Percentiles rank a stretch among this genome's conserved stretches.
phyloP scores from a whole-genome alignment of 2,113 vertebrate species.

The Neodontobutis hainanensis region DNA sequence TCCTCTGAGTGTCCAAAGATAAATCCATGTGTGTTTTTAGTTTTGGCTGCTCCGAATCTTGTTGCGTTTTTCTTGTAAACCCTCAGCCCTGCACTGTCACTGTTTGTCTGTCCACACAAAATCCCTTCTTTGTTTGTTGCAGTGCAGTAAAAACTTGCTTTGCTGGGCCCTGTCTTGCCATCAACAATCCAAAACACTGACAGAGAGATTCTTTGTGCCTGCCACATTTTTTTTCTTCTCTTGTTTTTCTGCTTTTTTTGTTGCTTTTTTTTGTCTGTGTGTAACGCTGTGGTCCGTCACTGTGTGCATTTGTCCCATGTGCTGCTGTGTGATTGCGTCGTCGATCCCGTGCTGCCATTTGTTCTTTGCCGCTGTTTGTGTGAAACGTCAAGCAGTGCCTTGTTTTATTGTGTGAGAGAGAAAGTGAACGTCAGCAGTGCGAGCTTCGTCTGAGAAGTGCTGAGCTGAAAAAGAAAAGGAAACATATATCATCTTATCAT shows the following conservation, averaged over 20 bases:
- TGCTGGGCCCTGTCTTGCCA: constrained; percentile 49
- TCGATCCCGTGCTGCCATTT: constrained; percentile 32
- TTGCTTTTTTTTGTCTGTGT: no score
- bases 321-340: constrained; percentile 34
- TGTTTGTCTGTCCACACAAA: constrained; percentile 2
- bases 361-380: constrained; percentile 37
- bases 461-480: neutral
- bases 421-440: constrained; percentile 9
- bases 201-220: constrained; percentile 45
- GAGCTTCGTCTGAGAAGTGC: neutral
- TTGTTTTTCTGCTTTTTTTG: constrained; percentile 49
- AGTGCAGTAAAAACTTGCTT: constrained; percentile 67
- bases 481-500: constrained; percentile 7
- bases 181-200: constrained; percentile 38
- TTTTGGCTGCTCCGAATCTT: constrained; percentile 43
- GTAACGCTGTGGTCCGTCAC: no score
- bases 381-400: constrained; percentile 19
- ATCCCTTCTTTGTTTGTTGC: constrained; percentile 57
- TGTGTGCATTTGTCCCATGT: constrained; percentile 46
- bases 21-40: constrained; percentile 47
- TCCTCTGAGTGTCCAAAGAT: constrained; percentile 46
- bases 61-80: constrained; percentile 24
- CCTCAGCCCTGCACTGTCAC: constrained; percentile 35
- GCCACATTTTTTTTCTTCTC: constrained; percentile 49
- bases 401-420: constrained; percentile 16